Evolutionary conservation across 2,888 invertebrate species (phyloP).

Genomic region (Encarsia formosa): DNA sequence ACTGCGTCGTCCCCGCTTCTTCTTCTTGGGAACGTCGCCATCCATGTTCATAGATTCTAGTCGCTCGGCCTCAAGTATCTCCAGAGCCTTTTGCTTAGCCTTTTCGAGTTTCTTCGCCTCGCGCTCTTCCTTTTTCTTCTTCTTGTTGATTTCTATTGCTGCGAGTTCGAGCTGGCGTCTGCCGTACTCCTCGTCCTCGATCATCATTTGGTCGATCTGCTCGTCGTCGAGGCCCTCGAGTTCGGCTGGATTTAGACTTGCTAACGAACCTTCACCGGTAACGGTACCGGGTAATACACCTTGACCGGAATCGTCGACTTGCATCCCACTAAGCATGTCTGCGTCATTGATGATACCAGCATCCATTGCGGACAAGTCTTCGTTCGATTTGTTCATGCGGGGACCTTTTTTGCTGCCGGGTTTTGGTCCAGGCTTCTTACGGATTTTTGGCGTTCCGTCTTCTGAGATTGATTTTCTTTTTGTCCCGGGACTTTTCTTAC

Average conservation of each 20-base stretch:
- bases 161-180: conserved; percentile 56
- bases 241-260: conserved; percentile 43
- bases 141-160: conserved; percentile 49
- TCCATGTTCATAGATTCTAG: conserved; percentile 41
- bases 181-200: conserved; percentile 61
- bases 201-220: conserved; percentile 54
- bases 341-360: conserved; percentile 34
- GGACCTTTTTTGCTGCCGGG: conserved; percentile 48
- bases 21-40: conserved; percentile 47
- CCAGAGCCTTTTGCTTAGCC: conserved; percentile 45
- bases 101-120: conserved; percentile 47
- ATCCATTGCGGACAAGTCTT: conserved; percentile 30
- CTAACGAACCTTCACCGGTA: conserved; percentile 40
- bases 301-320: conserved; percentile 36
- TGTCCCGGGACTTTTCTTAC: conserved; percentile 40
- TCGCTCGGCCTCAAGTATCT: conserved; percentile 45
- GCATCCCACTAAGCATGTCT: conserved; percentile 36
- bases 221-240: conserved; percentile 47
- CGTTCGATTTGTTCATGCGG: conserved; percentile 30
- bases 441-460: conserved; percentile 43
- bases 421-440: conserved; percentile 49
- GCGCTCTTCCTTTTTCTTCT: conserved; percentile 47
- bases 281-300: conserved; percentile 34
- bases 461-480: conserved; percentile 40
- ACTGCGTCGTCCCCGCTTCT: conserved; percentile 48